Evolutionary conservation across 1,140 invertebrate genomes (phyloP).

Genomic region (Metaphire vulgaris): DNA sequence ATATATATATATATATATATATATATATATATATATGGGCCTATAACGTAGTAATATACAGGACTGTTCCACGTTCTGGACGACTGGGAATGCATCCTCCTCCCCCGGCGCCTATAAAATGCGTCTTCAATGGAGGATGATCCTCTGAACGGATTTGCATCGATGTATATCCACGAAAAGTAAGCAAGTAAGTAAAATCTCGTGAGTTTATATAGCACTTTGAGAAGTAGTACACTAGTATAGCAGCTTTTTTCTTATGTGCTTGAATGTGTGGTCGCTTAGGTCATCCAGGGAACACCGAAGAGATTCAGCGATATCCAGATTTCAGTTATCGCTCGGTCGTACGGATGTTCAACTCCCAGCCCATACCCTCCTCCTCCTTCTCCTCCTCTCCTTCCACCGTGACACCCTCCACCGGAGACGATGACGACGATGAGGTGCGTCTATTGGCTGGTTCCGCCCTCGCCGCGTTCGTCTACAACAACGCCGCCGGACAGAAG

Average conservation of each 20-base stretch:
- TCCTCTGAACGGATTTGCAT: too few relatives aligned
- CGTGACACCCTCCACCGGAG: constrained; percentile 23
- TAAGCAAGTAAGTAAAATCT: too few relatives aligned
- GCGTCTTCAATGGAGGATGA: too few relatives aligned
- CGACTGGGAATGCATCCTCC: too few relatives aligned
- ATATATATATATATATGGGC: not conserved
- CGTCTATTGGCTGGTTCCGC: constrained; percentile 45
- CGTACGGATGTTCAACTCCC: constrained; percentile 44
- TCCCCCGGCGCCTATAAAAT: too few relatives aligned
- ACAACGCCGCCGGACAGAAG: constrained; percentile 46
- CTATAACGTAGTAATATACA: too few relatives aligned
- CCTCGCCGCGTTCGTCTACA: constrained; percentile 48
- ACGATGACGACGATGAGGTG: constrained; percentile 40
- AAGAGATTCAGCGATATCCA: constrained; percentile 39
- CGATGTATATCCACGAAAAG: too few relatives aligned
- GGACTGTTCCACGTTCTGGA: too few relatives aligned
- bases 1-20: constrained; percentile 1
- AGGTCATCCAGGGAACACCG: constrained; percentile 44
- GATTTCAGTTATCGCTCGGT: constrained; percentile 50
- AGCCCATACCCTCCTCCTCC: not conserved
- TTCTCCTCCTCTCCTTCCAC: not conserved
- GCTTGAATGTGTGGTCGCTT: too few relatives aligned
- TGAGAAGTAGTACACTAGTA: too few relatives aligned
- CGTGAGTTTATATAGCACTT: too few relatives aligned
- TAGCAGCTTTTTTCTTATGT: too few relatives aligned